These are phyloP conservation scores for Notamacropus eugenii DNA, from an alignment of 2,797 vertebrate genomes.

Conservation along the genomic window DNA sequence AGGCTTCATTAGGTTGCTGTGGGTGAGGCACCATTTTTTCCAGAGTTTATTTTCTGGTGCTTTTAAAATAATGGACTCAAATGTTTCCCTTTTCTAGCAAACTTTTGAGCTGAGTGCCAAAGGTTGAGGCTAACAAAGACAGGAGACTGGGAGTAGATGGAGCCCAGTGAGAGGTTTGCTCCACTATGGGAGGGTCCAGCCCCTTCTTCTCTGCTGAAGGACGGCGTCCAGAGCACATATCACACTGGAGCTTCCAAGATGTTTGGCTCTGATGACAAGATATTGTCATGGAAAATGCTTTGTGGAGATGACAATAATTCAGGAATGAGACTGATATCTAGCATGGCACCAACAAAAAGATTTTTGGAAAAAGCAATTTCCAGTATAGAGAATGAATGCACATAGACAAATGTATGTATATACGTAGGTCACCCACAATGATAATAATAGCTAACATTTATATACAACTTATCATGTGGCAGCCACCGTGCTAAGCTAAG, in stretches of 20 bases:
- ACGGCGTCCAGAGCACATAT: slow-evolving; percentile 20
- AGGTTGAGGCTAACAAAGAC: slow-evolving; percentile 71
- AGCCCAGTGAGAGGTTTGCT: slow-evolving; percentile 67
- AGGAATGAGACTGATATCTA: accelerated
- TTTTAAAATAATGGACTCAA: slow-evolving; percentile 80
- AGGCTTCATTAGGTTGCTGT: slow-evolving; percentile 74
- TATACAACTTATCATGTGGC: neutral
- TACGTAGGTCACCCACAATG: accelerated
- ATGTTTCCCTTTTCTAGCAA: slow-evolving; percentile 77
- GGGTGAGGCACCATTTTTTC: slow-evolving; percentile 52
- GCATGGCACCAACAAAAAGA: accelerated
- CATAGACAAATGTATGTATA: accelerated
- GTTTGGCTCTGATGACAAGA: neutral
- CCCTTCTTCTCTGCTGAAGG: slow-evolving; percentile 44
- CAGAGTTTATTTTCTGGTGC: slow-evolving; percentile 75
- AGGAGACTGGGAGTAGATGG: slow-evolving; percentile 56
- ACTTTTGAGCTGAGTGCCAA: slow-evolving; percentile 63
- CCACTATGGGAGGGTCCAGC: neutral
- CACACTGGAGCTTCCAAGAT: neutral
- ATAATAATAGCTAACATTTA: neutral
- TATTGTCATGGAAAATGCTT: neutral
- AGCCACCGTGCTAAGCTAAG: too few relatives aligned
- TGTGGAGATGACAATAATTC: neutral
- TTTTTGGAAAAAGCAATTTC: neutral
- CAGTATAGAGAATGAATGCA: neutral